phyloP scores from a whole-genome alignment of 2,888 invertebrate genomes.

The Herminia tarsipennalis region DNA sequence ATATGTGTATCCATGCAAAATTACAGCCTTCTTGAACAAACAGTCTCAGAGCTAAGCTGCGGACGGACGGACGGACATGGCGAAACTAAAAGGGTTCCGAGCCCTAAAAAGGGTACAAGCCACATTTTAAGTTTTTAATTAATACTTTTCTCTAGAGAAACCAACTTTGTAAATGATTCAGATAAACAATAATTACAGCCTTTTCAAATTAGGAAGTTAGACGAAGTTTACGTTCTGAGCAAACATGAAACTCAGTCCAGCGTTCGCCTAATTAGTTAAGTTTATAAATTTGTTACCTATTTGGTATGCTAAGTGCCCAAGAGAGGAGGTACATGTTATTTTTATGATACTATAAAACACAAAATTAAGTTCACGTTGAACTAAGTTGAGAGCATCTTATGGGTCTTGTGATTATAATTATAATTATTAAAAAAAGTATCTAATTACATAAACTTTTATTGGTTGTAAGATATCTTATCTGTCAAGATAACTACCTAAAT shows the following conservation, averaged over 20 bases:
- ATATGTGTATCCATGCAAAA: no score
- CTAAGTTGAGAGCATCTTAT: background rate
- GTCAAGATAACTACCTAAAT: no score
- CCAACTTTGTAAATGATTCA: conserved; percentile 58
- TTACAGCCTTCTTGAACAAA: no score
- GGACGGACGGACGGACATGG: no score
- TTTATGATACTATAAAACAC: conserved; percentile 50
- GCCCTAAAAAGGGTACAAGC: conserved; percentile 21
- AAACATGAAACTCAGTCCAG: conserved; percentile 74
- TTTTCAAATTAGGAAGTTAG: conserved; percentile 73
- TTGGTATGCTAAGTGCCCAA: conserved; percentile 77
- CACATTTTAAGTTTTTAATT: conserved; percentile 51
- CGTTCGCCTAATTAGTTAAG: conserved; percentile 75
- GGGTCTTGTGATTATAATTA: background rate
- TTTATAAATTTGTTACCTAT: conserved; percentile 82
- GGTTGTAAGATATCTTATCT: no score
- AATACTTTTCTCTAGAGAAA: conserved; percentile 46
- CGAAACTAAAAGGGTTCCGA: no score
- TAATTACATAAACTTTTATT: no score
- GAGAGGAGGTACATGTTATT: conserved; percentile 54
- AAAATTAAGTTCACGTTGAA: conserved; percentile 34
- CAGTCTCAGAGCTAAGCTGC: no score
- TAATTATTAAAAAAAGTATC: background rate
- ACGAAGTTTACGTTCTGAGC: conserved; percentile 67
- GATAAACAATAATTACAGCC: conserved; percentile 69